Evolutionary conservation across 2,113 vertebrate species (phyloP), one percentile per base, ranked within the genome.

Genomic region (Upupa epops): DNA sequence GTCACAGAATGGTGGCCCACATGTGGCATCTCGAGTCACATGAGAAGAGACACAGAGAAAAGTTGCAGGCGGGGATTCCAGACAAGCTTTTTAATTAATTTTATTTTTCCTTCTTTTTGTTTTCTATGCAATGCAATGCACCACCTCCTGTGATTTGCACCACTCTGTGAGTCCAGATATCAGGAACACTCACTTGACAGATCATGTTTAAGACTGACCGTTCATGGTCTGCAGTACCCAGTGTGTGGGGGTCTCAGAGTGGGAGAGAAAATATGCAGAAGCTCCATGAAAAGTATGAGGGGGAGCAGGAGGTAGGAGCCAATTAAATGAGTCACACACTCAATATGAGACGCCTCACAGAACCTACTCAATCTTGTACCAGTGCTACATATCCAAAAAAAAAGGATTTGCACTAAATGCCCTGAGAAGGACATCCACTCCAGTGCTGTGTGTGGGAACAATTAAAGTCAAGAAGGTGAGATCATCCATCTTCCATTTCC

Each of bases 321-420:
- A 86, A 76, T 69, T 88, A 86, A 90, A 86, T 87, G 81, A 93
- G 51, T 92, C 89, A 93, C 49, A 56, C 26, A 54, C 9, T 84
- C 63, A 58, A 60, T 26, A 46, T 25, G 17, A 90, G 85, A 69
- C 7, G 55, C 45, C 45, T 64, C 54, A 60, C 65, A 72, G 70
- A 87, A 84, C 32, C 17, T 75, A 52, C 65, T 72, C 82, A 45
- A 28, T 82, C 46, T 92, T 73, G 69, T 71, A 37, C 34, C 36
- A 79, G 8, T 49, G 70, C 40, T 54, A 14, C 45, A n/a, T 18
- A 82, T 7, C 46, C 45, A 59, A 48, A 59, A 45, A 59, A 45
- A 85, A 82, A 16, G 40, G 26, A 26, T 87, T 82, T 91, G 59
- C 52, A 42, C 26, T 34, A 2, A 12, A 22, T 19, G 17, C 84